Evolutionary conservation across 2,113 vertebrate species (phyloP), one percentile per base, ranked within the genome.

Genomic region (Okapia johnstoni): DNA sequence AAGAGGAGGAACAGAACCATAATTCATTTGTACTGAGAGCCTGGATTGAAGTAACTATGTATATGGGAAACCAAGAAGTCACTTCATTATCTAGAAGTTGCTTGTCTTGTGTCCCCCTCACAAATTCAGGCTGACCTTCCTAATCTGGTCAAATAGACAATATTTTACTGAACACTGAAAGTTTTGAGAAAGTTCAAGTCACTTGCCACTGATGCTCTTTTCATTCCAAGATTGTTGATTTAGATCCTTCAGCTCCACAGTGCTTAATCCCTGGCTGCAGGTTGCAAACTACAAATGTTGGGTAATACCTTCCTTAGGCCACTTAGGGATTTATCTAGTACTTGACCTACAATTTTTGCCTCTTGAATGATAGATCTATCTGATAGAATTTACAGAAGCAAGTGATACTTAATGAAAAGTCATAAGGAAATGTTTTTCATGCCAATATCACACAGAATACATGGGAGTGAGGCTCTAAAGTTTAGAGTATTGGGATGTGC

Each of bases 311-410:
- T 86, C 85, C 57, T 77, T 55, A 90, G 60, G 33, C 55, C 58
- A 94, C 73, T 77, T 77, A 40, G 61, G 23, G 55, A 85, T 73
- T 88, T 93, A 93, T 43, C 66, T 90, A 93, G 26, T 66, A 81
- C 85, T 93, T 94, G 95, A 79, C 76, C n/a, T 95, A n/a, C 16
- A 88, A 30, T 66, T 93, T 98, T 97, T 87, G 33, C 61, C 43
- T 97, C 54, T 88, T 40, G 48, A 96, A 95, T 92, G 60, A 96
- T 40, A 93, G 87, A 60, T 12, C 15, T 93, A 80, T 66, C 84
- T 95, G 43, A 36, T 85, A 89, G 30, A 93, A 79, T 10, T 73
- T 91, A 57, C 2, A 92, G 36, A 93, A 92, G 80, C 61, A 96
- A 36, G 8, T 84, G 63, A 95, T 40, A 60, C 33, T 89, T 92